A percentile compares a stretch with the other conserved stretches of the same genome.
These are phyloP conservation scores for Agrypnus murinus DNA, from an alignment of 2,888 invertebrate genomes.

Conservation along the genomic window DNA sequence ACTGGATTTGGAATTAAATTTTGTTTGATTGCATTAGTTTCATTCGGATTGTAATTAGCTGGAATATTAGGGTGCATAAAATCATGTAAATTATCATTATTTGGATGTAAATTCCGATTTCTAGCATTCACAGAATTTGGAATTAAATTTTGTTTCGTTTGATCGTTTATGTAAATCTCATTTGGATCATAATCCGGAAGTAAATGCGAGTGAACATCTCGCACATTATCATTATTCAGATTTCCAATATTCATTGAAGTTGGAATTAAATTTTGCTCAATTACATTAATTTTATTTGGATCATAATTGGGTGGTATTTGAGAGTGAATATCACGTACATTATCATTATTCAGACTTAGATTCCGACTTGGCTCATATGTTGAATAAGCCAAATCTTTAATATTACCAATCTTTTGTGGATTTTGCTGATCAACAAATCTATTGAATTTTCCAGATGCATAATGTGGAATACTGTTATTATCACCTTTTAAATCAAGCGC, in stretches of 20 bases:
- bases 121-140: slow-evolving; percentile 65
- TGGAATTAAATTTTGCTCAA: slow-evolving; percentile 63
- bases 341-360: not conserved
- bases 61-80: not conserved
- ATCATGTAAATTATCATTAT: not conserved
- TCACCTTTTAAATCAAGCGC: slow-evolving; percentile 2
- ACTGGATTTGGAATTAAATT: slow-evolving; percentile 62
- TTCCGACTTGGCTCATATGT: slow-evolving; percentile 46
- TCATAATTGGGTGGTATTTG: slow-evolving; percentile 35
- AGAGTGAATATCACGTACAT: not conserved
- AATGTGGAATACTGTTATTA: slow-evolving; percentile 55
- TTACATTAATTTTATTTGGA: slow-evolving; percentile 43
- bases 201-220: not conserved
- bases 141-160: slow-evolving; percentile 63
- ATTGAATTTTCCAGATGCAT: slow-evolving; percentile 53
- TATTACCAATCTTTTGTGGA: slow-evolving; percentile 50
- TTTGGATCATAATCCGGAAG: slow-evolving; percentile 44
- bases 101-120: not conserved
- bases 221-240: slow-evolving; percentile 4
- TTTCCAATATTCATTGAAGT: slow-evolving; percentile 65
- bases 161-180: slow-evolving; percentile 37
- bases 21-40: slow-evolving; percentile 56
- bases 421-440: slow-evolving; percentile 53
- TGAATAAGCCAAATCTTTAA: slow-evolving; percentile 55
- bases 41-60: slow-evolving; percentile 43